A percentile compares a stretch with the other conserved stretches of the same genome.
Evolutionary conservation across 1,140 invertebrate species (phyloP).

Genomic region (Argopecten irradians): DNA sequence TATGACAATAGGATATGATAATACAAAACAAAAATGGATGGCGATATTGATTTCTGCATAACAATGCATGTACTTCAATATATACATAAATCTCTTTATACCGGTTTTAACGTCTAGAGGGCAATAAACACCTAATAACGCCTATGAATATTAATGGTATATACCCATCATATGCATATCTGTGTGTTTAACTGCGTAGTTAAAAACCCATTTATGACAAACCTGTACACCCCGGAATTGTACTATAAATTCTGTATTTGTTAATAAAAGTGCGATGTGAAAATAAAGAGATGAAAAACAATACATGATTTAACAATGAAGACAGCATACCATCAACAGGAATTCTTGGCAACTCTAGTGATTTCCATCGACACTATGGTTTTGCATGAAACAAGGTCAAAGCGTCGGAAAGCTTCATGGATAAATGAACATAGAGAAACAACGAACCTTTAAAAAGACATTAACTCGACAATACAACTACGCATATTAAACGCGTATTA

Average conservation of each 20-base stretch:
- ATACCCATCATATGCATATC: background rate
- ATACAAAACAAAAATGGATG: background rate
- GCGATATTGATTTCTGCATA: background rate
- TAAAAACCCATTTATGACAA: background rate
- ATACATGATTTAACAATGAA: background rate
- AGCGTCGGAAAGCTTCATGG: no score
- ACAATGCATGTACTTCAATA: background rate
- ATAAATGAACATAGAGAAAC: no score
- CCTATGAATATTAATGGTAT: background rate
- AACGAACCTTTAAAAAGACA: no score
- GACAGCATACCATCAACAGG: no score
- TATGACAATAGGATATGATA: background rate
- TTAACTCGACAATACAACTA: no score
- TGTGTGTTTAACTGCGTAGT: background rate
- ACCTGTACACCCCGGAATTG: background rate
- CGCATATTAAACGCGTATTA: no score
- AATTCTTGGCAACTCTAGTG: no score
- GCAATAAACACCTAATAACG: background rate
- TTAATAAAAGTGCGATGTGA: no score
- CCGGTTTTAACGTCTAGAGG: background rate
- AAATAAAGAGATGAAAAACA: background rate
- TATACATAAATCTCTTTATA: background rate
- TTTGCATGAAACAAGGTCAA: no score
- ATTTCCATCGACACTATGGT: no score
- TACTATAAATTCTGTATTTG: no score